phyloP scores from a whole-genome alignment of 2,113 vertebrate genomes.

The Notiomystis cincta region DNA sequence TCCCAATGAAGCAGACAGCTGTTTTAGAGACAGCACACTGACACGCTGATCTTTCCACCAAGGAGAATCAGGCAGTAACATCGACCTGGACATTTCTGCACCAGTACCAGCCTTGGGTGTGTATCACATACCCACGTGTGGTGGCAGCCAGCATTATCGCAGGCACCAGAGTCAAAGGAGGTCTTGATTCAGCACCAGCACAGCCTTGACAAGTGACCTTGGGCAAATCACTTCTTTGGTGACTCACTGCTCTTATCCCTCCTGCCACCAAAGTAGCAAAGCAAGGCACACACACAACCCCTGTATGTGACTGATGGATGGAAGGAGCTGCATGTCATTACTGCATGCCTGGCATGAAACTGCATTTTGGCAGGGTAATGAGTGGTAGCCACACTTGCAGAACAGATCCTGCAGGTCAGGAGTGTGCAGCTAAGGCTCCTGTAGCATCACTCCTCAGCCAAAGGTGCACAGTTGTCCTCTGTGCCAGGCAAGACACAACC shows the following conservation, averaged over 20 bases:
- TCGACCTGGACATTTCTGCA: fast-evolving
- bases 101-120: background rate
- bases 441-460: background rate
- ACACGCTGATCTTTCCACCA: background rate
- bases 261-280: background rate
- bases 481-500: background rate
- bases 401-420: background rate
- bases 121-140: background rate
- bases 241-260: background rate
- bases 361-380: background rate
- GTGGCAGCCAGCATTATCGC: background rate
- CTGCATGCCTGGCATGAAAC: background rate
- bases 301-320: background rate
- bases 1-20: background rate
- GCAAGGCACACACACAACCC: background rate
- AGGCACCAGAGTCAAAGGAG: background rate
- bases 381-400: fast-evolving
- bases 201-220: background rate
- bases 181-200: background rate
- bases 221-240: background rate
- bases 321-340: background rate
- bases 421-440: fast-evolving
- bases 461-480: fast-evolving
- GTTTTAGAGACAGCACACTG: background rate
- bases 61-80: background rate